phyloP scores from a whole-genome alignment of 2,888 invertebrate genomes.

The Eilema sororculum region DNA sequence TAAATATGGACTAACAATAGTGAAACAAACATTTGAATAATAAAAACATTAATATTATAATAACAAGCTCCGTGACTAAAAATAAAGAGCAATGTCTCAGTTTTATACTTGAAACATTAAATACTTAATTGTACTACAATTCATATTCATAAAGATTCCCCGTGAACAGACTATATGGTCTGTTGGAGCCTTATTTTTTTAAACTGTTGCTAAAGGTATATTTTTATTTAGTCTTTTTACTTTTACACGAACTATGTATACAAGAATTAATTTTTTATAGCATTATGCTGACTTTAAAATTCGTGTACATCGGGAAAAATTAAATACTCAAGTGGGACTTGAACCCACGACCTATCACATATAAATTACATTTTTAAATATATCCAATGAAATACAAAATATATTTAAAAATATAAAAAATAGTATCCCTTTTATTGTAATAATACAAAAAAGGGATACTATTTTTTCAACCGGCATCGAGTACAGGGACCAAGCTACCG shows the following conservation, averaged over 20 bases:
- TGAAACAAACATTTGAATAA: constrained; percentile 13
- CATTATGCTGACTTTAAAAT: too few species aligned
- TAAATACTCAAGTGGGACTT: too few species aligned
- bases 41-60: constrained; percentile 8
- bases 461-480: too few species aligned
- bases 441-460: too few species aligned
- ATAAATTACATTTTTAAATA: too few species aligned
- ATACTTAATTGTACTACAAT: background rate
- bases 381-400: too few species aligned
- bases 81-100: background rate
- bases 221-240: background rate
- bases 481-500: too few species aligned
- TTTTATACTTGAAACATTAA: constrained; percentile 7
- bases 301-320: too few species aligned
- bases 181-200: constrained; percentile 3
- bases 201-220: background rate
- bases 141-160: background rate
- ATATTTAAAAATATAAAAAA: too few species aligned
- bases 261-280: too few species aligned
- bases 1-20: background rate
- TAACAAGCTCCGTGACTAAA: constrained; percentile 6
- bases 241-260: background rate
- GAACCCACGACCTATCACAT: too few species aligned
- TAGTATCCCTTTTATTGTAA: too few species aligned
- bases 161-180: constrained; percentile 13